phyloP scores from a whole-genome alignment of 2,113 vertebrate species.

The Theristicus caerulescens region DNA sequence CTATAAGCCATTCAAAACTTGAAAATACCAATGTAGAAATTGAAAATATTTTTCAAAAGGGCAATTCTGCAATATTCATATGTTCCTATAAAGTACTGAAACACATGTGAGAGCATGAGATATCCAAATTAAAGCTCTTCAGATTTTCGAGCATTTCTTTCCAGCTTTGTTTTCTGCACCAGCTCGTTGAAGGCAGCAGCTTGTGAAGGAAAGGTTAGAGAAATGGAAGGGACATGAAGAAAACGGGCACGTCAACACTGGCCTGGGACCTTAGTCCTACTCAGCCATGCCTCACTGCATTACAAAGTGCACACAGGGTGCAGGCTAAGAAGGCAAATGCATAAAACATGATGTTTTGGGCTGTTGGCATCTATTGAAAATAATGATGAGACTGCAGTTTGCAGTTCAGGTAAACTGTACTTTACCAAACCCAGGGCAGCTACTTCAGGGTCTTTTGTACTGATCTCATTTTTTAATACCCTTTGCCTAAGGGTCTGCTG shows the following conservation, averaged over 20 bases:
- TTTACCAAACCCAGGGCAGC: background rate
- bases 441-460: background rate
- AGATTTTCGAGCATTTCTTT: background rate
- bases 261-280: background rate
- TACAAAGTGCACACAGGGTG: fast-evolving
- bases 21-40: background rate
- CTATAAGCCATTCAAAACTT: background rate
- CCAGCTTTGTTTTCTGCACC: background rate
- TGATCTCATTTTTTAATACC: background rate
- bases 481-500: background rate
- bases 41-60: background rate
- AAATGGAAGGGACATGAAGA: background rate
- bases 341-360: background rate
- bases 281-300: background rate
- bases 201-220: background rate
- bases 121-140: background rate
- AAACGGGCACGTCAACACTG: background rate
- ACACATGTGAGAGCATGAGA: fast-evolving
- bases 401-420: background rate
- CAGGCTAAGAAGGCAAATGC: background rate
- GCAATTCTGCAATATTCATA: background rate
- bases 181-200: background rate
- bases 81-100: background rate
- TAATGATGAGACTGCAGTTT: background rate
- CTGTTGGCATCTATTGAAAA: background rate